Conservation (phyloP, 1,140 invertebrate genomes). For the Euwallacea fornicatus region DNA sequence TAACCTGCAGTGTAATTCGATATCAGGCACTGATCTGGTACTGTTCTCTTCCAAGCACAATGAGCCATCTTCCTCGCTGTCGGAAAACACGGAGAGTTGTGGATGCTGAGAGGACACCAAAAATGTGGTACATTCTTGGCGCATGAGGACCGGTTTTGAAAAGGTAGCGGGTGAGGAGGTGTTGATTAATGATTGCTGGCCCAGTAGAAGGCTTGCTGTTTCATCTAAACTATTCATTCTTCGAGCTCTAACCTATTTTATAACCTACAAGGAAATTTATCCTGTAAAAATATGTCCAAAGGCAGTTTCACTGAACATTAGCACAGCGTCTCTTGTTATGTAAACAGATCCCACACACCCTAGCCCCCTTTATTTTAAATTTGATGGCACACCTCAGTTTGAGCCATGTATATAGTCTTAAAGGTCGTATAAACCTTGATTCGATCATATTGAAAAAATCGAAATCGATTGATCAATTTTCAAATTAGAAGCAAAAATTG, state of each 20-base stretch:
- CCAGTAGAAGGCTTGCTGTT: conserved; percentile 72
- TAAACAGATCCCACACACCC: too few species aligned
- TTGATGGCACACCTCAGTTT: too few species aligned
- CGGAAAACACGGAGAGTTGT: conserved; percentile 73
- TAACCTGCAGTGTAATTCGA: conserved; percentile 78
- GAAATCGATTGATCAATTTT: too few species aligned
- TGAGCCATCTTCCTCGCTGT: conserved; percentile 75
- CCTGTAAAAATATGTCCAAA: not conserved
- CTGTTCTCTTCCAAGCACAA: conserved; percentile 65
- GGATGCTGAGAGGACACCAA: conserved; percentile 69
- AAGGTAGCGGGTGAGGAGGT: conserved; percentile 53
- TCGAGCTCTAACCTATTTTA: conserved; percentile 8
- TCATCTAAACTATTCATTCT: conserved; percentile 70
- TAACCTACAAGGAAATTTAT: conserved; percentile 2
- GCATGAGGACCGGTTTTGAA: conserved; percentile 75
- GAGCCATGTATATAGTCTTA: too few species aligned
- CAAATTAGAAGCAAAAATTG: too few species aligned
- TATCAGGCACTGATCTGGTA: conserved; percentile 84
- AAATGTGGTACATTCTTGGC: conserved; percentile 79
- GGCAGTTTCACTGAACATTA: too few species aligned
- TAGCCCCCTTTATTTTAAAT: too few species aligned
- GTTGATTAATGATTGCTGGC: conserved; percentile 58
- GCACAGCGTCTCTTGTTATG: too few species aligned
- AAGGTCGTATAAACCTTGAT: too few species aligned
- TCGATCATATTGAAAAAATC: too few species aligned